phyloP scores from a whole-genome alignment of 1,140 invertebrate species.

The Nephotettix cincticeps region DNA sequence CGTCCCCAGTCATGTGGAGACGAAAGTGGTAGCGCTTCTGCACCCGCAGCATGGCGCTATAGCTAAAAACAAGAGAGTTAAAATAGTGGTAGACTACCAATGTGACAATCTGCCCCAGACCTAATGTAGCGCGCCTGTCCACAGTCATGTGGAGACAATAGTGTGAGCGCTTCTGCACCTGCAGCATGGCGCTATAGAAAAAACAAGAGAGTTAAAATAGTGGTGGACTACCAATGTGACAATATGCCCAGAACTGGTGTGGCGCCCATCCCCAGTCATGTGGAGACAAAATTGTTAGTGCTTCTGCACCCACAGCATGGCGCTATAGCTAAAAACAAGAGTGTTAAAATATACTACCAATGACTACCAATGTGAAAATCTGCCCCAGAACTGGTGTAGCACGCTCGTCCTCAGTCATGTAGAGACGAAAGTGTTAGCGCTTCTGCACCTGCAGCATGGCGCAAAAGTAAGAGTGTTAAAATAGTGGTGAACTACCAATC shows the following conservation, averaged over 20 bases:
- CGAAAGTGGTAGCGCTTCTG: slow-evolving; percentile 87
- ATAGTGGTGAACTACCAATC: no score
- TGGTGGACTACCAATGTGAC: no score
- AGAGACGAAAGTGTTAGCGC: slow-evolving; percentile 82
- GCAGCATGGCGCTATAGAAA: slow-evolving; percentile 81
- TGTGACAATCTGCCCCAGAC: no score
- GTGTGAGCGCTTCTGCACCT: slow-evolving; percentile 87
- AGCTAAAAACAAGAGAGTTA: slow-evolving; percentile 53
- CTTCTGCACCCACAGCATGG: no score
- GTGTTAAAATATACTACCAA: no score
- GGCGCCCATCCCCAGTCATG: no score
- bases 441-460: slow-evolving; percentile 90
- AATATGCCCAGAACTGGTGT: no score
- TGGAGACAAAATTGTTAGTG: no score
- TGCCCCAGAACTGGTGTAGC: slow-evolving; percentile 61
- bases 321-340: no score
- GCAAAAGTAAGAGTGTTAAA: no score
- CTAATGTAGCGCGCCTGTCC: slow-evolving; percentile 40
- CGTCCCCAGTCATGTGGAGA: slow-evolving; percentile 60
- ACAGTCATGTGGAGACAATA: slow-evolving; percentile 70
- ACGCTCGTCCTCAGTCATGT: slow-evolving; percentile 50
- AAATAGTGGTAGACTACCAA: no score
- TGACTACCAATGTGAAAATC: slow-evolving; percentile 61
- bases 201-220: no score
- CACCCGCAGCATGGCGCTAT: slow-evolving; percentile 83